phyloP scores from a whole-genome alignment of 2,888 invertebrate species.

The Argyresthia albistria region DNA sequence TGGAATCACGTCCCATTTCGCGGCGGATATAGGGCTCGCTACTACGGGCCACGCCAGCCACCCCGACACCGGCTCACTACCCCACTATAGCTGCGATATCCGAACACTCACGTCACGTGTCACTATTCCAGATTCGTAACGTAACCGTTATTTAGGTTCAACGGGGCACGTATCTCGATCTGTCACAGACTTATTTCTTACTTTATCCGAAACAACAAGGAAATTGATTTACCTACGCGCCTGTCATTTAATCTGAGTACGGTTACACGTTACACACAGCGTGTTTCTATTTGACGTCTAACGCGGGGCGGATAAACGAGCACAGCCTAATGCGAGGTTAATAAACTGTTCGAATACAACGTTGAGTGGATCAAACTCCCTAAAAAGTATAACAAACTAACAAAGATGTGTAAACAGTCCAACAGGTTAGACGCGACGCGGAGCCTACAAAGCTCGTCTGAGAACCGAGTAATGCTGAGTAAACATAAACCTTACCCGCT shows the following conservation, averaged over 20 bases:
- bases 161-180: constrained; percentile 11
- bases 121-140: constrained; percentile 33
- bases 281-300: not conserved
- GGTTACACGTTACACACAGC: not conserved
- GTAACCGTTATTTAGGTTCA: constrained; percentile 17
- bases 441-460: constrained; percentile 40
- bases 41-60: constrained; percentile 45
- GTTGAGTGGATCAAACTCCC: not conserved
- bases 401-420: constrained; percentile 26
- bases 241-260: not conserved
- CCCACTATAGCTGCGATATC: constrained; percentile 53
- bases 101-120: constrained; percentile 33
- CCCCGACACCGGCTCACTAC: constrained; percentile 37
- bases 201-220: constrained; percentile 13
- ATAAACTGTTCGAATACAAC: too few relatives aligned
- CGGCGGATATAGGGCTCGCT: constrained; percentile 55
- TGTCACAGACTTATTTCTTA: constrained; percentile 15
- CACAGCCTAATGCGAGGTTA: too few relatives aligned
- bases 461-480: constrained; percentile 45
- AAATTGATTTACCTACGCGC: not conserved
- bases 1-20: constrained; percentile 56
- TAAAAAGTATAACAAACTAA: constrained; percentile 7
- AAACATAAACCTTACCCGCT: constrained; percentile 46
- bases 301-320: too few relatives aligned
- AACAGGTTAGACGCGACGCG: constrained; percentile 38